Evolutionary conservation across 2,797 vertebrate genomes (phyloP).

Genomic region (Sparidentex hasta): DNA sequence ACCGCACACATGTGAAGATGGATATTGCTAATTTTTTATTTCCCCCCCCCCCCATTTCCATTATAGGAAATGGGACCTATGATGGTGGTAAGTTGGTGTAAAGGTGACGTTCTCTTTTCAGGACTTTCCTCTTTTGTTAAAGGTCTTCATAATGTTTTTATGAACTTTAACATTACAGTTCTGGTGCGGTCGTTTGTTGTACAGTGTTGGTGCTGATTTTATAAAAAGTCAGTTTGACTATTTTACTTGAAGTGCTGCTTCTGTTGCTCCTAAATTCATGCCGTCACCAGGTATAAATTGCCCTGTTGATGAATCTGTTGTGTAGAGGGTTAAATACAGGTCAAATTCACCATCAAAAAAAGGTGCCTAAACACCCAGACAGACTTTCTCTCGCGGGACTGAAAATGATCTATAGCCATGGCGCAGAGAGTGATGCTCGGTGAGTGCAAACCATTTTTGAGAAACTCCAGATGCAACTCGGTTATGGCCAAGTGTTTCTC

Average conservation of each 20-base stretch:
- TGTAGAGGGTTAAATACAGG: not conserved
- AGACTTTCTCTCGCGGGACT: conserved; percentile 14
- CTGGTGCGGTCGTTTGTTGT: not conserved
- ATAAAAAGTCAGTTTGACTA: too few species aligned
- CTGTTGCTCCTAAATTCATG: not conserved
- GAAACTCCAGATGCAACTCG: conserved; percentile 59
- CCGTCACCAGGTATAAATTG: not conserved
- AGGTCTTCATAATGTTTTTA: not conserved
- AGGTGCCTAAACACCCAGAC: conserved; percentile 24
- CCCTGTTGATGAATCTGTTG: conserved; percentile 1
- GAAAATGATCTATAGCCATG: conserved; percentile 41
- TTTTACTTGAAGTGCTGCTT: not conserved
- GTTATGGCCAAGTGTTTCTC: conserved; percentile 39
- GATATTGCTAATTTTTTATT: conserved; percentile 60
- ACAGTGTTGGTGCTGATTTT: too few species aligned
- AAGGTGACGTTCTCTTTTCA: conserved; percentile 13
- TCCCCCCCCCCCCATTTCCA: too few species aligned
- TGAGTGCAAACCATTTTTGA: conserved; percentile 43
- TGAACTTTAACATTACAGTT: not conserved
- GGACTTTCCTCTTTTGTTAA: not conserved
- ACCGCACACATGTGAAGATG: conserved; percentile 75
- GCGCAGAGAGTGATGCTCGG: conserved; percentile 1
- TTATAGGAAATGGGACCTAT: conserved; percentile 16
- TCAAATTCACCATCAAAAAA: conserved; percentile 17
- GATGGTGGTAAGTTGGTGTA: conserved; percentile 4